Conservation (phyloP, 2,113 vertebrate species). For the Archocentrus centrarchus region DNA sequence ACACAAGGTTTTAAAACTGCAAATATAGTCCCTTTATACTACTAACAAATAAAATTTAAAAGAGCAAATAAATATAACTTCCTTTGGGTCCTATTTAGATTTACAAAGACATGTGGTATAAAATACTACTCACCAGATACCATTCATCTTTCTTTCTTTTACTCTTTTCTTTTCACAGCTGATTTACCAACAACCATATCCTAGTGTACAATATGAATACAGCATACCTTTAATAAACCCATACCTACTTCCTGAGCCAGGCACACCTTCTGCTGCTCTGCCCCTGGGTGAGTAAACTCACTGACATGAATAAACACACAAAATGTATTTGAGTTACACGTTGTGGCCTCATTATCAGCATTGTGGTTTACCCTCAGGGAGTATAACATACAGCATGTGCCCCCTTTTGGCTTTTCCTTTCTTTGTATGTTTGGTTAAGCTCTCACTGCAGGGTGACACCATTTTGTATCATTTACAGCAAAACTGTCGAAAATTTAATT, state of each 20-base stretch:
- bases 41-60: not conserved
- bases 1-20: not conserved
- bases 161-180: slow-evolving; percentile 55
- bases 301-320: slow-evolving; percentile 3
- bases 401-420: slow-evolving; percentile 4
- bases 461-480: slow-evolving; percentile 17
- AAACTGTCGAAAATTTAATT: slow-evolving; percentile 38
- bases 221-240: slow-evolving; percentile 57
- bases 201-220: slow-evolving; percentile 76
- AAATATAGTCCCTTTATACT: not conserved
- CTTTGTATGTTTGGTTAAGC: slow-evolving; percentile 19
- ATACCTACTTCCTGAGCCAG: slow-evolving; percentile 42
- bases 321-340: not conserved
- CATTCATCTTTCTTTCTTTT: slow-evolving; percentile 6
- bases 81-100: not conserved
- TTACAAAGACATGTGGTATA: not conserved
- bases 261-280: slow-evolving; percentile 36
- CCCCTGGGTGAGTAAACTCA: slow-evolving; percentile 61
- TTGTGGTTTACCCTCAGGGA: slow-evolving; percentile 5
- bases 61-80: not conserved
- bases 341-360: slow-evolving; percentile 5
- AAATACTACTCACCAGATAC: not conserved
- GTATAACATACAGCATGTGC: slow-evolving; percentile 45
- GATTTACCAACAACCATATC: slow-evolving; percentile 80
- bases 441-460: slow-evolving; percentile 2